phyloP scores from a whole-genome alignment of 1,140 invertebrate genomes.

The Microplitis mediator region DNA sequence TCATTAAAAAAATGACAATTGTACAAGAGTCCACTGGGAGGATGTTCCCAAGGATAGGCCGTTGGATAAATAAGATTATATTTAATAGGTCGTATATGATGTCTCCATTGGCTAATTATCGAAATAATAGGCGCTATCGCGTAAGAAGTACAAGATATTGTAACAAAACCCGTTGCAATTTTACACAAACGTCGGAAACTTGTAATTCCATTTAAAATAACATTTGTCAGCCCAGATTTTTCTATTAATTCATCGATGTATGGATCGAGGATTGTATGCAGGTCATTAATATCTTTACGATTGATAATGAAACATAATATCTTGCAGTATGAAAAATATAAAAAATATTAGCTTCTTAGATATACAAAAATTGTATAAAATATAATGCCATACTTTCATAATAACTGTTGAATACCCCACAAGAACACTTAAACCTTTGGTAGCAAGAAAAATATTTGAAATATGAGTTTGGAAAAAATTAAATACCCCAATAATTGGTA shows the following conservation, averaged over 20 bases:
- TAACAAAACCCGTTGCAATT: neutral
- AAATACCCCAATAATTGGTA: constrained; percentile 1
- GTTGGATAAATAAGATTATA: constrained; percentile 19
- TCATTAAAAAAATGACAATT: neutral
- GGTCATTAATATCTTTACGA: neutral
- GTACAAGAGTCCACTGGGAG: neutral
- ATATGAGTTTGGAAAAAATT: constrained; percentile 21
- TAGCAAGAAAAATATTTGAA: constrained; percentile 15
- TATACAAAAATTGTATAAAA: no score
- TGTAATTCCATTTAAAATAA: neutral
- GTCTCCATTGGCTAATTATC: neutral
- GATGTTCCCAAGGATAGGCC: constrained; percentile 8
- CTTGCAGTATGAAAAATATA: neutral
- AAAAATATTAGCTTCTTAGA: no score
- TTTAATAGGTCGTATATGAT: neutral
- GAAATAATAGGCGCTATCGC: neutral
- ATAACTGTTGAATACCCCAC: constrained; percentile 15
- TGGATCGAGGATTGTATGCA: neutral
- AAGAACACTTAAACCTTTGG: constrained; percentile 16
- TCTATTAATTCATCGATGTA: neutral
- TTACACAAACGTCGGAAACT: neutral
- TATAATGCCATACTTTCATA: constrained; percentile 23
- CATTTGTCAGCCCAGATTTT: neutral
- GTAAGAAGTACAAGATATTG: neutral
- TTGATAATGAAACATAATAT: neutral